A percentile compares a stretch with the other conserved stretches of the same genome.
These are phyloP conservation scores for Vicugna pacos DNA, from an alignment of 2,113 vertebrate species.

Conservation along the genomic window DNA sequence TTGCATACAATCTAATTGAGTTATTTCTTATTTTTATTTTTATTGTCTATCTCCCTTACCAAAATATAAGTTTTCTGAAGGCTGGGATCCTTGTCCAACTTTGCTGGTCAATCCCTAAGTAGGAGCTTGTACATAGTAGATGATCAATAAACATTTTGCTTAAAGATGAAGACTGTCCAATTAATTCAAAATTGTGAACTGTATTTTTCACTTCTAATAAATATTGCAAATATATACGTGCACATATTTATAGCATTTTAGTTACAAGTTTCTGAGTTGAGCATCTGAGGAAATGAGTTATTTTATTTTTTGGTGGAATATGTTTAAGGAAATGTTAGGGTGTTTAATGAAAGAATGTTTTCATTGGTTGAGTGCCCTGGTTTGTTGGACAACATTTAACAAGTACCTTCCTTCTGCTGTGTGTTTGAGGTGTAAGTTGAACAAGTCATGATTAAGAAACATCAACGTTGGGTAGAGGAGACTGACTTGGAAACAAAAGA, in stretches of 20 bases:
- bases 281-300: background rate
- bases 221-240: background rate
- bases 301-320: background rate
- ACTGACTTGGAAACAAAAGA: background rate
- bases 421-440: background rate
- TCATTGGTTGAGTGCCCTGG: background rate
- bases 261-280: conserved; percentile 35
- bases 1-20: background rate
- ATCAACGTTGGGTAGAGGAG: background rate
- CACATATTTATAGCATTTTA: background rate
- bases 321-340: background rate
- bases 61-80: background rate
- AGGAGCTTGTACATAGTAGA: background rate
- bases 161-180: background rate
- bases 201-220: conserved; percentile 32
- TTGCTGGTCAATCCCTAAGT: background rate
- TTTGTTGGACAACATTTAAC: background rate
- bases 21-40: conserved; percentile 28
- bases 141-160: background rate
- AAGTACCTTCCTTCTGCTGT: background rate
- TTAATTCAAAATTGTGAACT: background rate
- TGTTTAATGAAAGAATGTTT: background rate
- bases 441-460: background rate
- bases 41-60: background rate
- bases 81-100: background rate